Evolutionary conservation across 2,797 vertebrate genomes (phyloP).

Genomic region (Catostomus latipinnis): DNA sequence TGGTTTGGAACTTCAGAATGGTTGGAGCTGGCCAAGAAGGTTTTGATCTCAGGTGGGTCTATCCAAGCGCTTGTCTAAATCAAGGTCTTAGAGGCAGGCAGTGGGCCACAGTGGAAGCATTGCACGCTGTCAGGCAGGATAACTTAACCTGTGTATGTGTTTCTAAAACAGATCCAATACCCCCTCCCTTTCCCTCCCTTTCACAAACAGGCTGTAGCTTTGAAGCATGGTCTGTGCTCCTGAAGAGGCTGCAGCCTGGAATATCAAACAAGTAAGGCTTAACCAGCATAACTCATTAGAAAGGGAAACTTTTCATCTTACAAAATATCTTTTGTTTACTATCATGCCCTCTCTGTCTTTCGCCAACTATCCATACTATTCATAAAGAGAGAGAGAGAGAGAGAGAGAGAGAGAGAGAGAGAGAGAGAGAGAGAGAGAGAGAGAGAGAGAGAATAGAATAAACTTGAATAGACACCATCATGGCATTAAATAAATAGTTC

Average conservation of each 20-base stretch:
- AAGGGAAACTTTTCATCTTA: constrained; percentile 75
- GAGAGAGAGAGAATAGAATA: too few species aligned
- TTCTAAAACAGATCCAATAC: constrained; percentile 60
- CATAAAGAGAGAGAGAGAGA: background rate
- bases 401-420: too few species aligned
- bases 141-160: constrained; percentile 76
- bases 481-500: background rate
- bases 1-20: constrained; percentile 10
- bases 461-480: constrained; percentile 21
- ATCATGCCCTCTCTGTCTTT: constrained; percentile 45
- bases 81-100: constrained; percentile 7
- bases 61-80: background rate
- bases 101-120: constrained; percentile 1
- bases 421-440: background rate
- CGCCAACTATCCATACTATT: background rate
- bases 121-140: constrained; percentile 70
- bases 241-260: constrained; percentile 69
- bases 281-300: constrained; percentile 78
- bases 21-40: background rate
- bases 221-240: constrained; percentile 70
- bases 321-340: constrained; percentile 63
- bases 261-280: constrained; percentile 73
- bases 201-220: constrained; percentile 72
- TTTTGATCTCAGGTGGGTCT: constrained; percentile 24
- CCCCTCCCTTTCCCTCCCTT: constrained; percentile 57